Evolutionary conservation across 1,140 invertebrate genomes (phyloP).

Genomic region (Drosophila ohnishii): DNA sequence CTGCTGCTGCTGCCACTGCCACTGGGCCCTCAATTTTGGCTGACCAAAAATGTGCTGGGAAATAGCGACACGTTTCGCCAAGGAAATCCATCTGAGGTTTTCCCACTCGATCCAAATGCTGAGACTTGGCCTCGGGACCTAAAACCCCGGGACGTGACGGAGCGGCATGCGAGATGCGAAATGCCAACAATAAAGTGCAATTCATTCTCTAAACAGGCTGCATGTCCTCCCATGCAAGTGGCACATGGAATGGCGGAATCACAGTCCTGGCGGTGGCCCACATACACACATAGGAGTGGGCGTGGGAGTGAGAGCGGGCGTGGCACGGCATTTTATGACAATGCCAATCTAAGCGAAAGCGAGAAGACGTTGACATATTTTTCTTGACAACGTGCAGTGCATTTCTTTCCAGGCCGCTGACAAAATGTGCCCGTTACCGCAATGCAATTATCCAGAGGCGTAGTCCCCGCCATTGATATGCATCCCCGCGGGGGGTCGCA

Average conservation of each 20-base stretch:
- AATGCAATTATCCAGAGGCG: slow-evolving; percentile 68
- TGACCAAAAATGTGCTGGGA: slow-evolving; percentile 28
- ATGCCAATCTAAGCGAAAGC: slow-evolving; percentile 74
- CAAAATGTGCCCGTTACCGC: slow-evolving; percentile 76
- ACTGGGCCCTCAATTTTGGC: slow-evolving; percentile 33
- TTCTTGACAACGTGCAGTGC: slow-evolving; percentile 62
- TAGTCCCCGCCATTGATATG: slow-evolving; percentile 13
- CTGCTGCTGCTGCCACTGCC: slow-evolving; percentile 2
- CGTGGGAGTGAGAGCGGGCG: slow-evolving; percentile 14
- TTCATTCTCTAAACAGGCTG: slow-evolving; percentile 70
- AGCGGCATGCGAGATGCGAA: slow-evolving; percentile 66
- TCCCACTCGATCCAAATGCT: slow-evolving; percentile 35
- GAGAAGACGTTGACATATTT: slow-evolving; percentile 76
- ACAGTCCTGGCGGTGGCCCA: slow-evolving; percentile 40
- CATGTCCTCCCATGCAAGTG: slow-evolving; percentile 49
- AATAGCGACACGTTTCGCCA: slow-evolving; percentile 65
- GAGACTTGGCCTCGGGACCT: slow-evolving; percentile 40
- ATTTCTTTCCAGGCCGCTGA: slow-evolving; percentile 64
- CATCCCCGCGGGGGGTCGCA: not conserved
- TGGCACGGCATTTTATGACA: slow-evolving; percentile 71
- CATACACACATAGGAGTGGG: slow-evolving; percentile 1
- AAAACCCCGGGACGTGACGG: slow-evolving; percentile 56
- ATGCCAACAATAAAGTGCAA: slow-evolving; percentile 77
- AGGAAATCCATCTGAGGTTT: slow-evolving; percentile 66
- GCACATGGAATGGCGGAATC: slow-evolving; percentile 49